phyloP scores from a whole-genome alignment of 2,113 vertebrate species.

The Dipodomys merriami region DNA sequence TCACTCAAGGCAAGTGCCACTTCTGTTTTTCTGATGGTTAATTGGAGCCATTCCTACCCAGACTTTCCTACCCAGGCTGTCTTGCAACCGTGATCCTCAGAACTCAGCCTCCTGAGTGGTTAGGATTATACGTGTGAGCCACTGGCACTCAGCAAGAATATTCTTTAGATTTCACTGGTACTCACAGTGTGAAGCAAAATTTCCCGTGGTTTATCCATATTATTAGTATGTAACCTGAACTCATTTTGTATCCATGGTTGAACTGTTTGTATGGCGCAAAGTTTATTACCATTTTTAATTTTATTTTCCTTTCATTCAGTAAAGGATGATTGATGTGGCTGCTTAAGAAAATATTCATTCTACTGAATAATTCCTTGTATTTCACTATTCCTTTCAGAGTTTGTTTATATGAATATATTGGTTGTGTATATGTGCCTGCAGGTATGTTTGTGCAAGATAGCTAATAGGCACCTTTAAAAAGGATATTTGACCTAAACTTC shows the following conservation, averaged over 20 bases:
- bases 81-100: too few species aligned
- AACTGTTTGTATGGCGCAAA: neutral
- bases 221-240: constrained; percentile 9
- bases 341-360: neutral
- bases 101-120: too few species aligned
- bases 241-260: neutral
- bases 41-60: too few species aligned
- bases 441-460: neutral
- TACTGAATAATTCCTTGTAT: neutral
- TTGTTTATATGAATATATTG: neutral
- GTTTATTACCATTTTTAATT: constrained; percentile 4
- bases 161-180: neutral
- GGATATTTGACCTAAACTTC: neutral
- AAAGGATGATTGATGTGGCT: constrained; percentile 10
- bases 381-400: neutral
- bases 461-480: neutral
- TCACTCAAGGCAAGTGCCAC: too few species aligned
- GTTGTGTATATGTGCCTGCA: neutral
- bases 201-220: neutral
- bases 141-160: too few species aligned
- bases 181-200: neutral
- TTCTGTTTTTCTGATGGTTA: too few species aligned
- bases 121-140: too few species aligned
- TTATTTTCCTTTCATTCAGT: constrained; percentile 40
- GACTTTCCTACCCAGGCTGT: too few species aligned